These are phyloP conservation scores for Telmatherina bonti DNA, from an alignment of 2,797 vertebrate genomes.

Conservation along the genomic window DNA sequence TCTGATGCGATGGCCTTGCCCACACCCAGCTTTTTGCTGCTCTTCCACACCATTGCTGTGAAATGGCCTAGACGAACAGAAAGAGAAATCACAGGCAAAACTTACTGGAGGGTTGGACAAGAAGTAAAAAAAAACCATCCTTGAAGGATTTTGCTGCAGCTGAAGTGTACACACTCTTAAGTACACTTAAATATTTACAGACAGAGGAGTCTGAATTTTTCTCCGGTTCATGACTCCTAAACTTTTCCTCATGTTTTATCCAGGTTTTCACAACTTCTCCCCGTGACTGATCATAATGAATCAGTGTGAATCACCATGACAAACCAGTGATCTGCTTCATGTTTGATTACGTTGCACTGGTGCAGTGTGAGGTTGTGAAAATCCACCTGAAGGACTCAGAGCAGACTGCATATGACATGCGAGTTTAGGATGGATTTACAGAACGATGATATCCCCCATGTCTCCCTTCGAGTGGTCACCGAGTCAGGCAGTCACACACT, in stretches of 20 bases:
- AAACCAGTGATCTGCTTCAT: constrained; percentile 23
- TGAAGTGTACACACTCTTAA: constrained; percentile 8
- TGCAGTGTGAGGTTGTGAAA: constrained; percentile 26
- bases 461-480: constrained; percentile 36
- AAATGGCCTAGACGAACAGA: constrained; percentile 89
- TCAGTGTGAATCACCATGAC: constrained; percentile 33
- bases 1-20: constrained; percentile 93
- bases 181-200: constrained; percentile 69
- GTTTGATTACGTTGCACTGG: constrained; percentile 35
- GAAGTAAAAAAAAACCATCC: too few species aligned
- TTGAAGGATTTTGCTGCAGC: constrained; percentile 13
- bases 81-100: constrained; percentile 17
- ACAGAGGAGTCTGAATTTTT: constrained; percentile 37
- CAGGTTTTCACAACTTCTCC: constrained; percentile 1
- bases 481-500: constrained; percentile 47
- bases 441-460: constrained; percentile 22
- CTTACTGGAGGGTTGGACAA: too few species aligned
- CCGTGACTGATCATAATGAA: constrained; percentile 24
- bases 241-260: neutral
- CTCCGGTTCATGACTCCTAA: constrained; percentile 5
- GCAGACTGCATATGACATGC: constrained; percentile 25
- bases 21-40: constrained; percentile 90
- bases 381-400: constrained; percentile 43
- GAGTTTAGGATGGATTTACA: constrained; percentile 24
- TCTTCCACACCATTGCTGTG: constrained; percentile 98